Evolutionary conservation across 2,797 vertebrate genomes (phyloP).

Genomic region (Schizothorax lantsangensis): DNA sequence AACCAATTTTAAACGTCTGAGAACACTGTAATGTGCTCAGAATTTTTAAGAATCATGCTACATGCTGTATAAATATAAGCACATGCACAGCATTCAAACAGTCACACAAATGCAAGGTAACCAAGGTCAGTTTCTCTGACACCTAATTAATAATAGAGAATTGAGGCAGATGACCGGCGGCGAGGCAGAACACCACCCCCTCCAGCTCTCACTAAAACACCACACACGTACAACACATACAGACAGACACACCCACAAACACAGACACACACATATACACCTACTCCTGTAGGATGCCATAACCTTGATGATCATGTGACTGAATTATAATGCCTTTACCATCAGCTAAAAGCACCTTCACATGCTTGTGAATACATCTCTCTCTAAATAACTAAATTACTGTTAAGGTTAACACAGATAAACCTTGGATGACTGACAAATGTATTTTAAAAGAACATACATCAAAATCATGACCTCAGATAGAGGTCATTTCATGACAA

Average conservation of each 20-base stretch:
- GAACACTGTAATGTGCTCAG: background rate
- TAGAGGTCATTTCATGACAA: conserved; percentile 16
- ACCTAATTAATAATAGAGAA: conserved; percentile 82
- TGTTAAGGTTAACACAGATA: background rate
- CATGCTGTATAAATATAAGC: background rate
- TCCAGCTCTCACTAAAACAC: conserved; percentile 75
- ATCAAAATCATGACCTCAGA: background rate
- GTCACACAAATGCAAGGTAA: conserved; percentile 65
- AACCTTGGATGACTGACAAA: background rate
- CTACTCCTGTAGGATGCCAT: conserved; percentile 42
- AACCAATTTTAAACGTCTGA: background rate
- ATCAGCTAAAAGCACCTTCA: conserved; percentile 15
- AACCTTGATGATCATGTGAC: conserved; percentile 43
- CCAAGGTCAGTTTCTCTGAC: conserved; percentile 72
- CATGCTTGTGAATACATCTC: background rate
- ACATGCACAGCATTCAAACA: background rate
- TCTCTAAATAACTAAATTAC: background rate
- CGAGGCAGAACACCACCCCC: conserved; percentile 67
- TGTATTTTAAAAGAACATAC: background rate
- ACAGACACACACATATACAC: conserved; percentile 17
- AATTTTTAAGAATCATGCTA: background rate
- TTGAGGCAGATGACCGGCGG: conserved; percentile 79
- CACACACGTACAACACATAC: conserved; percentile 57
- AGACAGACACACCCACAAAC: conserved; percentile 36
- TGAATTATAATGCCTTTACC: background rate